These are phyloP conservation scores for Nematostella vectensis DNA, from an alignment of 92 coral and sea anemone genomes.

Conservation along the genomic window DNA sequence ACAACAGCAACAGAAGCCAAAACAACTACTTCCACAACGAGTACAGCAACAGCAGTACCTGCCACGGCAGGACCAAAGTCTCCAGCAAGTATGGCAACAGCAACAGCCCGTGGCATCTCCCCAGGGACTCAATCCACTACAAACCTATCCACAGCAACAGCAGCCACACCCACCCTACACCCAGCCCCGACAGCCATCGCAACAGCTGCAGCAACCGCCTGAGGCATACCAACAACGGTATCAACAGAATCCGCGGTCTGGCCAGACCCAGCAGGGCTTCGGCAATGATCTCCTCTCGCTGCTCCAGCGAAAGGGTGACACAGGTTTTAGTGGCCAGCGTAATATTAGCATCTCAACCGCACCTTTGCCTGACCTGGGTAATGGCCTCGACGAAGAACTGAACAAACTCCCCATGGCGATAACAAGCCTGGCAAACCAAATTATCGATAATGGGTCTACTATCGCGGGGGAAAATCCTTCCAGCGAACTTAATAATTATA, in stretches of 20 bases:
- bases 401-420: conserved; percentile 10
- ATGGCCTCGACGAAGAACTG: conserved; percentile 18
- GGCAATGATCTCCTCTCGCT: conserved; percentile 14
- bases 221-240: conserved; percentile 1
- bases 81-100: neutral
- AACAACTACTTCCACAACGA: conserved; percentile 2
- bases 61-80: too few species aligned
- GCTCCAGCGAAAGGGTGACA: conserved; percentile 10
- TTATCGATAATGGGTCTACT: conserved; percentile 8
- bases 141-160: conserved; percentile 11
- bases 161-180: conserved; percentile 6
- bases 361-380: conserved; percentile 27
- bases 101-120: neutral
- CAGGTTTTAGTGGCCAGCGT: neutral
- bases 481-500: conserved; percentile 4
- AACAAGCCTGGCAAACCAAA: too few species aligned
- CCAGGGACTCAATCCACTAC: neutral
- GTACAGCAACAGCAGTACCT: conserved; percentile 8
- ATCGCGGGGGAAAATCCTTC: conserved; percentile 7
- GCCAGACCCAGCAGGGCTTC: conserved; percentile 7
- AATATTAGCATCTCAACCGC: conserved; percentile 13
- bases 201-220: too few species aligned
- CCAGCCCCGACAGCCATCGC: conserved; percentile 6
- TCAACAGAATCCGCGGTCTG: too few species aligned
- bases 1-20: neutral